Conservation (phyloP, 2,888 invertebrate species). For the Hirtodrosophila cameraria region DNA sequence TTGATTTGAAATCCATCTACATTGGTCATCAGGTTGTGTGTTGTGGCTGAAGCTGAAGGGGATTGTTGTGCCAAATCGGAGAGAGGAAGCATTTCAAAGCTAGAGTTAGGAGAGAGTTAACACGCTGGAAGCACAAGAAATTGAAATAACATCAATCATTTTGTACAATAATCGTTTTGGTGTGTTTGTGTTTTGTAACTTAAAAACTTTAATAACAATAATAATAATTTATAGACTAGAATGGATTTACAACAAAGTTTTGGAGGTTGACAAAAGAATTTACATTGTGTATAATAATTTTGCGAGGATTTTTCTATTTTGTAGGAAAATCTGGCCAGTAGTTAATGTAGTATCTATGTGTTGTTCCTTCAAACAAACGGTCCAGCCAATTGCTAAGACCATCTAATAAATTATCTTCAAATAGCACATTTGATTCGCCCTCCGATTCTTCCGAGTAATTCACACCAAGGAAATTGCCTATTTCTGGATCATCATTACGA, state of each 20-base stretch:
- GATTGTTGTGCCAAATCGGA: conserved; percentile 9
- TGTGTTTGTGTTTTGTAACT: conserved; percentile 9
- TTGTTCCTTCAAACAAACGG: conserved; percentile 97
- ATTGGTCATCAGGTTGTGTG: no score
- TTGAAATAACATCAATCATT: no score
- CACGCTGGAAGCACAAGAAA: conserved; percentile 28
- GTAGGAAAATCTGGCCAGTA: conserved; percentile 99
- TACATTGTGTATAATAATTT: conserved; percentile 36
- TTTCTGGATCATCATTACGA: conserved; percentile 88
- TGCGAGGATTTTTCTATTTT: conserved; percentile 86
- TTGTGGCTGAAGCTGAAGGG: conserved; percentile 14
- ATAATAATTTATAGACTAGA: conserved; percentile 52
- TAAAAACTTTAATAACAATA: conserved; percentile 23
- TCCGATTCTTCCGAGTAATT: conserved; percentile 88
- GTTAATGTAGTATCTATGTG: conserved; percentile 97
- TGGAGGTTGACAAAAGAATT: conserved; percentile 37
- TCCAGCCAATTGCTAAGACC: conserved; percentile 98
- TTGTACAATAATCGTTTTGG: no score
- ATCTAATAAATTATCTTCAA: conserved; percentile 92
- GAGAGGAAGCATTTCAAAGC: not conserved
- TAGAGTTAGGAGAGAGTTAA: not conserved
- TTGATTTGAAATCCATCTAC: no score
- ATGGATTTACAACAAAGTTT: conserved; percentile 48
- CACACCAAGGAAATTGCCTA: conserved; percentile 94
- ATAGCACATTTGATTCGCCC: conserved; percentile 85